Base-by-base conservation (phyloP, 2,888 invertebrate species). In the Keiferia lycopersicella region DNA sequence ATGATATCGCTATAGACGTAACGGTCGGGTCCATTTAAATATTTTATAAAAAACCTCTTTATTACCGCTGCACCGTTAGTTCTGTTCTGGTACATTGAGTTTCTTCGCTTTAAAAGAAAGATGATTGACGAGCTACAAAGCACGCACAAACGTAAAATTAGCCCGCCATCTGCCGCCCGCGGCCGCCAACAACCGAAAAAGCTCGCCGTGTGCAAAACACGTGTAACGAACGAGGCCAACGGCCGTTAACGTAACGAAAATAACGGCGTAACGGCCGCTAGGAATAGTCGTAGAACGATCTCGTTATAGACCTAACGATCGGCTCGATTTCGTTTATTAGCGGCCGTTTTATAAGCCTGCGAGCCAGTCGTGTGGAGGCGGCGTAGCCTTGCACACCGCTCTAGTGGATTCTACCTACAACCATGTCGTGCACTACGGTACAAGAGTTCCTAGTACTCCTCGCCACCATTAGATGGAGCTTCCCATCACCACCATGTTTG, bases 301-400 rank as follows among this genome's bases (percentile, higher is more conserved):
- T 65, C 64, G 68, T 69, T 68, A 68, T 68, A 34, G 61, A 45
- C 14, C 57, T 58, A 58, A 58, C 60, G 60, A 22, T 20, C 39
- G 11, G 78, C 78, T 79, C 76, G 64, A 79, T 80, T 82, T 75
- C 79, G 72, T 71, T 71, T 81, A 83, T 75, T 81, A 77, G 75
- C 83, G 82, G 73, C 69, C 67, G 73, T 65, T 60, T 34, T 71
- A 67, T 76, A 81, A 83, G 82, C 78, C 79, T 82, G 68, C 72
- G 73, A 71, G 73, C 84, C 86, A 89, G 87, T 89, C 78, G 78
- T 73, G 69, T 72, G 71, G 71, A 75, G 78, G 83, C 77, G 70
- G 76, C 71, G 81, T 82, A 85, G 86, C 83, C 88, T 87, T 76
- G 69, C 78, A 77, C 83, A 86, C 77, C 76, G 71, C 71, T 78